Conservation (phyloP, 1,140 invertebrate genomes). For the Pseudoatta argentina region DNA sequence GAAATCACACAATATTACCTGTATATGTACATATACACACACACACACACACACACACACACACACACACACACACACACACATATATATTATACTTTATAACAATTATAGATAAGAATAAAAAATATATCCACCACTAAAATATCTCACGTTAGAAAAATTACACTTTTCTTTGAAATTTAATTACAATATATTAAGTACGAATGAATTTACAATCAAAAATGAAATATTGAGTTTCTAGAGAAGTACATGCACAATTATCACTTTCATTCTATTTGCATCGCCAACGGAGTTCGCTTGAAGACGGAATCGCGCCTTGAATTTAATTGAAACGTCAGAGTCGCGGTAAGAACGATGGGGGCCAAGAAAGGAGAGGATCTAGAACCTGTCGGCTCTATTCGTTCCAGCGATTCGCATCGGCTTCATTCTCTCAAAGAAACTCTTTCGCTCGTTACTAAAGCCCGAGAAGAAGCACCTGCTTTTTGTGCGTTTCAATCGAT, state of each 20-base stretch:
- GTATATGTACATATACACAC: neutral
- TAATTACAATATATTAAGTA: constrained; percentile 8
- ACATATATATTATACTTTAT: neutral
- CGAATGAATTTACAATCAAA: neutral
- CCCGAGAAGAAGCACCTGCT: constrained; percentile 51
- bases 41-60: neutral
- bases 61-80: neutral
- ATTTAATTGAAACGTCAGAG: constrained; percentile 76
- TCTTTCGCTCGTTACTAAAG: constrained; percentile 44
- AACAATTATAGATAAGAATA: neutral
- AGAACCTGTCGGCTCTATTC: constrained; percentile 64
- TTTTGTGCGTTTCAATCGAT: constrained; percentile 52
- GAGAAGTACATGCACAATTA: constrained; percentile 21
- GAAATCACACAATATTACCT: neutral
- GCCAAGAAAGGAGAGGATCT: constrained; percentile 56
- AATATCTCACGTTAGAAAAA: neutral
- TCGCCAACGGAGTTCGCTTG: neutral
- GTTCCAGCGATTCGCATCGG: constrained; percentile 58
- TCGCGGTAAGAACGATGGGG: constrained; percentile 51
- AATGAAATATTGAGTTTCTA: constrained; percentile 23
- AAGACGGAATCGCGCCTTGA: constrained; percentile 51
- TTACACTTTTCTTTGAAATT: neutral
- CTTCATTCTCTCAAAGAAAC: constrained; percentile 59
- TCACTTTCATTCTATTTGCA: constrained; percentile 33
- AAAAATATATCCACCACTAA: neutral